These are phyloP conservation scores for Motacilla alba DNA, from an alignment of 2,113 vertebrate species.

Conservation along the genomic window DNA sequence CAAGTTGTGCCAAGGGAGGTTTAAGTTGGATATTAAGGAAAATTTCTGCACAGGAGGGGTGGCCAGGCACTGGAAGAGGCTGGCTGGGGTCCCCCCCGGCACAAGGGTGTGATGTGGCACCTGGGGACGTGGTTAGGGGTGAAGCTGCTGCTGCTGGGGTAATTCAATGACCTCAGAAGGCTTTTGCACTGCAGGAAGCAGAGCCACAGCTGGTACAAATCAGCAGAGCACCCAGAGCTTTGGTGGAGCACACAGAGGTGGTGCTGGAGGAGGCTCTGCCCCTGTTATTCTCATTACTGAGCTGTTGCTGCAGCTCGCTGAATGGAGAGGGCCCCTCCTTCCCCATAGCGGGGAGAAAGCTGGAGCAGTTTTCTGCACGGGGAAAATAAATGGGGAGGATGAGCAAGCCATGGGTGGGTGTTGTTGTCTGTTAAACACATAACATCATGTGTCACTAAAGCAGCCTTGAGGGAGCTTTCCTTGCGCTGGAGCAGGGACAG, in stretches of 20 bases:
- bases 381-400: conserved; percentile 27
- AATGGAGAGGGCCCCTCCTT: neutral
- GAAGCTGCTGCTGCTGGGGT: neutral
- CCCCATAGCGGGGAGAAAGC: neutral
- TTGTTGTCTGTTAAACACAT: conserved; percentile 35
- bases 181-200: neutral
- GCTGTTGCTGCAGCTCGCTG: neutral
- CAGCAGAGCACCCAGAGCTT: neutral
- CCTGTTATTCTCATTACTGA: neutral
- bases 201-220: neutral
- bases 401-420: conserved; percentile 26
- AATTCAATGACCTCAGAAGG: neutral
- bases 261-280: neutral
- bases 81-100: neutral
- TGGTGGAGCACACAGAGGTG: neutral
- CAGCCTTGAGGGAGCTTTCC: conserved; percentile 36
- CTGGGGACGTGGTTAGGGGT: neutral
- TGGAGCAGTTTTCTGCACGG: neutral
- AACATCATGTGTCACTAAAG: conserved; percentile 56
- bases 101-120: neutral
- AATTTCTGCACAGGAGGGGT: too few relatives aligned
- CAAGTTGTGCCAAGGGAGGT: too few relatives aligned
- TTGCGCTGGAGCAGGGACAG: neutral
- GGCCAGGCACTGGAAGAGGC: neutral
- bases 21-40: too few relatives aligned